phyloP scores from a whole-genome alignment of 1,140 invertebrate genomes.

The Eriosoma lanigerum region DNA sequence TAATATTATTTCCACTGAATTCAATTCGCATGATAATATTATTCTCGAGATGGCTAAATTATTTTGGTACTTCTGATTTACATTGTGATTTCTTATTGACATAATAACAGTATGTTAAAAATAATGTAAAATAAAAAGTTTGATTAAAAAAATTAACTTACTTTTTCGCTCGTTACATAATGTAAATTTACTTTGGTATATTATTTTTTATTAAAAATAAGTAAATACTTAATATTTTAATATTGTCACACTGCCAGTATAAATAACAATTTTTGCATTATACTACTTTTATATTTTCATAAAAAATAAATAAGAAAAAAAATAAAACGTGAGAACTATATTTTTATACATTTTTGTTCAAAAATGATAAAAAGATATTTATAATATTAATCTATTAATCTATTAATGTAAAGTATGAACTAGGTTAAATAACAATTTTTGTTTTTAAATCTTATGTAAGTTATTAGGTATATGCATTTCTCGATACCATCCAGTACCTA shows the following conservation, averaged over 20 bases:
- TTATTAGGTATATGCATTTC: conserved; percentile 35
- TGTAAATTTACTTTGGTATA: conserved; percentile 35
- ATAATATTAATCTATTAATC: conserved; percentile 10
- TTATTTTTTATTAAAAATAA: conserved; percentile 42
- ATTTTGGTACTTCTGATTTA: conserved; percentile 34
- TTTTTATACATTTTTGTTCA: conserved; percentile 41
- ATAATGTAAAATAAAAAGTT: conserved; percentile 16
- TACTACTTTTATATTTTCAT: conserved; percentile 52
- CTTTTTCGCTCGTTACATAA: conserved; percentile 1
- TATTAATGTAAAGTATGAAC: conserved; percentile 9
- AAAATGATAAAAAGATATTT: conserved; percentile 19
- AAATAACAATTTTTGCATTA: conserved; percentile 47
- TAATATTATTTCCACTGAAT: background rate
- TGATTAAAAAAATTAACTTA: background rate
- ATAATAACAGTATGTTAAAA: conserved; percentile 6
- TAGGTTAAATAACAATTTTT: conserved; percentile 8
- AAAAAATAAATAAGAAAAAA: conserved; percentile 44
- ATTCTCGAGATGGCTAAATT: conserved; percentile 21
- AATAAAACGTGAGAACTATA: conserved; percentile 32
- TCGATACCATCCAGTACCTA: background rate
- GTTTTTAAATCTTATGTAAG: background rate
- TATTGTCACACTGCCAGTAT: conserved; percentile 46
- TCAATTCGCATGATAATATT: background rate
- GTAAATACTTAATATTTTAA: conserved; percentile 51
- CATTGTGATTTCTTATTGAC: conserved; percentile 37